A percentile compares a stretch with the other conserved stretches of the same genome.
Conservation (phyloP, 1,140 invertebrate species). For the Procambarus clarkii region DNA sequence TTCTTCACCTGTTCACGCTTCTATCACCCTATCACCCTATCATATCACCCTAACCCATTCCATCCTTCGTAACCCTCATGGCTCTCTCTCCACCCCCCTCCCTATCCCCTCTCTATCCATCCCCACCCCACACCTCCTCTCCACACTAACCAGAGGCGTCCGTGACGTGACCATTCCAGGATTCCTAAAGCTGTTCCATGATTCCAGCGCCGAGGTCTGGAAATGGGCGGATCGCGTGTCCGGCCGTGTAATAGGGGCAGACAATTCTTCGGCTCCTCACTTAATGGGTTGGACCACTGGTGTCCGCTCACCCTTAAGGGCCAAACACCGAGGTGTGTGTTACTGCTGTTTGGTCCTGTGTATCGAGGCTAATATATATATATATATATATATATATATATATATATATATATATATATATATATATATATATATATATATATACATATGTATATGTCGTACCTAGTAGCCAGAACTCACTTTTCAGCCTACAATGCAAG, state of each 20-base stretch:
- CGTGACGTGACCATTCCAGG: not conserved
- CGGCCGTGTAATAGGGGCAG: not conserved
- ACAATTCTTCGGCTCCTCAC: not conserved
- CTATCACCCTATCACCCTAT: not conserved
- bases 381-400: too few species aligned
- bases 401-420: too few species aligned
- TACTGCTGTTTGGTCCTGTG: too few species aligned
- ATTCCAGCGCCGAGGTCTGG: not conserved
- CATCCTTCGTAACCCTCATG: too few species aligned
- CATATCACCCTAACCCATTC: not conserved
- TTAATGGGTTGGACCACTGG: not conserved
- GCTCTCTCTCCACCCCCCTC: not conserved
- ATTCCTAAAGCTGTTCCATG: not conserved
- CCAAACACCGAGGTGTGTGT: not conserved
- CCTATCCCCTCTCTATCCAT: not conserved
- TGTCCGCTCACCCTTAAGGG: not conserved
- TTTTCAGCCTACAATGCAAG: too few species aligned
- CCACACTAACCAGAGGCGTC: not conserved
- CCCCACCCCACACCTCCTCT: not conserved
- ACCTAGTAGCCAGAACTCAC: too few species aligned
- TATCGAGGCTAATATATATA: too few species aligned
- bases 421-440: too few species aligned
- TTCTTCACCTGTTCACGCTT: not conserved
- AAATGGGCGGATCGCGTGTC: not conserved
- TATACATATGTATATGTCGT: too few species aligned